Conservation (phyloP, 2,113 vertebrate species). For the Bos taurus region ARS-UCD2.0 NC_037356.1:10643501-10644000, state of each 20-base stretch:
- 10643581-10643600: not conserved
- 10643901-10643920: not conserved
- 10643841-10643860: not conserved
- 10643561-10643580: not conserved
- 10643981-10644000: slow-evolving; percentile 14
- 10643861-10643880: not conserved
- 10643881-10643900: not conserved
- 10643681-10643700: not conserved
- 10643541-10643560: not conserved
- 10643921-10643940: not conserved
- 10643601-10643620: not conserved
- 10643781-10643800: not conserved
- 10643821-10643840: not conserved
- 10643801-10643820: not conserved
- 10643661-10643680: not conserved
- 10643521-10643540: not conserved
- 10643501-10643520: not conserved
- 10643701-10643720: not conserved
- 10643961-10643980: not conserved
- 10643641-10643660: not conserved
- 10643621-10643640: not conserved
- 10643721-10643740: not conserved
- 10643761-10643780: not conserved
- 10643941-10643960: not conserved
- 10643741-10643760: not conserved